Base-by-base conservation (phyloP, 1,140 invertebrate genomes). In the Drosophila triauraria region DNA sequence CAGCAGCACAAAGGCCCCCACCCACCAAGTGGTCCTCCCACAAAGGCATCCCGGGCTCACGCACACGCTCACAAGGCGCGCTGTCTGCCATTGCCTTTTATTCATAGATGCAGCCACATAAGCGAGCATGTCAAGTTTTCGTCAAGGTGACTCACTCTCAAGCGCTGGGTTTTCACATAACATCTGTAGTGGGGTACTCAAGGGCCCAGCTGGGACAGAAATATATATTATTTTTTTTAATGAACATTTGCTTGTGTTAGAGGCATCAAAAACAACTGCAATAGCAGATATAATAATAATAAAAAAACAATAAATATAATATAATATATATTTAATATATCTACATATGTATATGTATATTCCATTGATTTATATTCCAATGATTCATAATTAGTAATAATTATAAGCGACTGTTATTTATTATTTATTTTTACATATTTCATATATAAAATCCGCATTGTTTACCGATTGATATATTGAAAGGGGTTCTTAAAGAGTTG, bases 71-170 rank as follows among this genome's bases (percentile, higher is more conserved):
- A 40, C 53, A 56, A 25, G 53, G 53, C 53, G 35, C 53, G 53
- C 53, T 56, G 53, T 56, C 53, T 56, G 53, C 53, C 53, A 56
- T 56, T 56, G 53, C 53, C 53, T 56, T 23, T 40, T 56, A 56
- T 56, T 56, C 53, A 56, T 56, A 56, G 53, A 56, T 56, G 53
- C 53, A 56, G 53, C 53, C 53, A 56, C 53, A 56, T 56, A 56
- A 40, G 53, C 20, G 53, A 40, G 13, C 53, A 40, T 40, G 35
- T 56, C 35, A 20, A n/a, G 53, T 56, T n/a, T 25, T 40, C 53
- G 35, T 23, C 20, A 56, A 56, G 53, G 53, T 56, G 53, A 56
- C 53, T 56, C 53, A 56, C 53, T 54, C 51, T 54, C 17, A 15
- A 54, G 51, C 12, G 12, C 17, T 9, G 17, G 6, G 15, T 23